A percentile compares a stretch with the other conserved stretches of the same genome.
Evolutionary conservation across 2,888 invertebrate species (phyloP).

Genomic region (Venusia cambrica): DNA sequence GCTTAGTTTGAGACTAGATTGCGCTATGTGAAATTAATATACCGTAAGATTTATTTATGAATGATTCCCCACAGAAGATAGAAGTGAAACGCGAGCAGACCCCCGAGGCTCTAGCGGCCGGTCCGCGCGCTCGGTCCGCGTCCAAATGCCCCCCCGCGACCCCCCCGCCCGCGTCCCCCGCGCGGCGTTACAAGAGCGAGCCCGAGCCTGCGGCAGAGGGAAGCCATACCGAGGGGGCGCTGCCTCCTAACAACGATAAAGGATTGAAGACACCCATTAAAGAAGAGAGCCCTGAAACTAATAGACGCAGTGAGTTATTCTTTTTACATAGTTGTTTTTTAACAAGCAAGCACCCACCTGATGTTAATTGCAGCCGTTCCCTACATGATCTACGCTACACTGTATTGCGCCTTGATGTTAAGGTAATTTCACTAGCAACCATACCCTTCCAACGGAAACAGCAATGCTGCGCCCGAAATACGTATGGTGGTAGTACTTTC

Average conservation of each 20-base stretch:
- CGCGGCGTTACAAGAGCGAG: slow-evolving; percentile 58
- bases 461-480: too few relatives aligned
- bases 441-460: too few relatives aligned
- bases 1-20: too few relatives aligned
- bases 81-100: slow-evolving; percentile 71
- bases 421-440: too few relatives aligned
- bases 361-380: too few relatives aligned
- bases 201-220: slow-evolving; percentile 66
- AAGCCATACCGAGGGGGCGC: slow-evolving; percentile 59
- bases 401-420: too few relatives aligned
- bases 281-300: slow-evolving; percentile 54
- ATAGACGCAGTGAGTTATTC: slow-evolving; percentile 52
- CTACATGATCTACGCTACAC: too few relatives aligned
- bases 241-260: slow-evolving; percentile 46
- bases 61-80: slow-evolving; percentile 56
- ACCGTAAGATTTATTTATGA: slow-evolving; percentile 45
- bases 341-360: too few relatives aligned
- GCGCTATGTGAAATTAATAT: too few relatives aligned
- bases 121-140: slow-evolving; percentile 53
- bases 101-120: slow-evolving; percentile 64
- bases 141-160: slow-evolving; percentile 51
- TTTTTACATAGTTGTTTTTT: too few relatives aligned
- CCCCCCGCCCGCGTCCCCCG: slow-evolving; percentile 25
- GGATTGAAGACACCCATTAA: slow-evolving; percentile 52
- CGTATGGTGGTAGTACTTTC: too few relatives aligned